These are phyloP conservation scores for Enteromius unitaeniatus DNA, from an alignment of 2,797 vertebrate genomes.

Conservation along the genomic window DNA sequence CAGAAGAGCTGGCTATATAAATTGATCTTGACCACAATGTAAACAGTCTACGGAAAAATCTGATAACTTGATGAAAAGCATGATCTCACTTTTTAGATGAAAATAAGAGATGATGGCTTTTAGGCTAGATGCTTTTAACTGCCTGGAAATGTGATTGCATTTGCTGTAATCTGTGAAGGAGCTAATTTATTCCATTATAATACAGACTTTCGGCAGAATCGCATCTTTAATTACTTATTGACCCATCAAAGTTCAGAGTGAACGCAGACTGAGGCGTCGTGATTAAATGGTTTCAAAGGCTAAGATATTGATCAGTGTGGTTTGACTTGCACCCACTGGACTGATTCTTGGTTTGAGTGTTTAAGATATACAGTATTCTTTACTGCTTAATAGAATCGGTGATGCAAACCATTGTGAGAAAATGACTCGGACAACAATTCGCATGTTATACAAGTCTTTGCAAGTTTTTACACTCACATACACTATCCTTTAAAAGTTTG, in stretches of 20 bases:
- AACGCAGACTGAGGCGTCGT: slow-evolving; percentile 41
- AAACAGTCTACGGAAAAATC: slow-evolving; percentile 11
- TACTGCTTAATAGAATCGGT: slow-evolving; percentile 13
- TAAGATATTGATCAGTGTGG: slow-evolving; percentile 60
- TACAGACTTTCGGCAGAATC: slow-evolving; percentile 56
- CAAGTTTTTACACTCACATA: not conserved
- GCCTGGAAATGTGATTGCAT: slow-evolving; percentile 51
- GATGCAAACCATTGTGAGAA: not conserved
- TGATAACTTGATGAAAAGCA: slow-evolving; percentile 22
- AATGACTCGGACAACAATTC: not conserved
- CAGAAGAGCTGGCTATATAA: slow-evolving; percentile 1
- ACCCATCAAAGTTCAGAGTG: slow-evolving; percentile 57
- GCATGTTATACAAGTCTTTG: not conserved
- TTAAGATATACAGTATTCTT: slow-evolving; percentile 35
- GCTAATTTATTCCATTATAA: slow-evolving; percentile 60
- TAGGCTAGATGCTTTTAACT: slow-evolving; percentile 40
- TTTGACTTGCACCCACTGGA: slow-evolving; percentile 47
- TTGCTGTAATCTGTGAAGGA: slow-evolving; percentile 32
- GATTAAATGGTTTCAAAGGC: slow-evolving; percentile 57
- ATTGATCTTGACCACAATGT: not conserved
- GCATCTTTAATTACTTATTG: slow-evolving; percentile 66
- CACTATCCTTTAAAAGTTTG: not conserved
- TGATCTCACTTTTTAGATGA: slow-evolving; percentile 2
- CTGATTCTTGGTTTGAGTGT: slow-evolving; percentile 12
- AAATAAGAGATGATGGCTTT: slow-evolving; percentile 23